A percentile compares a stretch with the other conserved stretches of the same genome.
Conservation (phyloP, 2,888 invertebrate species). For the Caenorhabditis sp. region DNA sequence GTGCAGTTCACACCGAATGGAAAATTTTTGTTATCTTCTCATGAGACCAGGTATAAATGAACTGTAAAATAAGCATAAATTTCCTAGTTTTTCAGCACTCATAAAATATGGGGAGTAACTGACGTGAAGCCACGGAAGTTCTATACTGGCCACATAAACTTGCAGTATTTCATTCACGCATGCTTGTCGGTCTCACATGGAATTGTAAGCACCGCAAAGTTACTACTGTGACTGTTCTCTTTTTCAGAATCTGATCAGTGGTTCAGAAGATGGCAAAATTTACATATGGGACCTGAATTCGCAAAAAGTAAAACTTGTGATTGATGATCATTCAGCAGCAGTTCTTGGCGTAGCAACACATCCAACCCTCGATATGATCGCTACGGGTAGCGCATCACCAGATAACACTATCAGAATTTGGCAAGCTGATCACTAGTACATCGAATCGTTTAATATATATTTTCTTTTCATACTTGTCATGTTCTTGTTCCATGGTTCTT, state of each 20-base stretch:
- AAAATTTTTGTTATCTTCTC: constrained; percentile 98
- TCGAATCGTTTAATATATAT: not conserved
- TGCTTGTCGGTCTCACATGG: constrained; percentile 99
- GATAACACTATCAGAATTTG: constrained; percentile 99
- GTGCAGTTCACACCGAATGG: constrained; percentile 99
- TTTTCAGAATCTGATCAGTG: constrained; percentile 94
- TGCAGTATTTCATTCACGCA: constrained; percentile 99
- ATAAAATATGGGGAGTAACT: constrained; percentile 99
- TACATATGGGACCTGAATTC: constrained; percentile 99
- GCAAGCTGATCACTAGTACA: constrained; percentile 89
- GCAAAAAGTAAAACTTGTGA: constrained; percentile 98
- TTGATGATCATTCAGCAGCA: constrained; percentile 95
- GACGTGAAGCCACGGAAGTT: constrained; percentile 99
- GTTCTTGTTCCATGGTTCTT: not conserved
- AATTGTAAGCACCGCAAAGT: constrained; percentile 87
- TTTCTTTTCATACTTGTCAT: not conserved
- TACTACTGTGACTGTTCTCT: not conserved
- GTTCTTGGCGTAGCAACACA: constrained; percentile 99
- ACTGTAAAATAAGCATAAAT: not conserved
- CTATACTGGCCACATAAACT: constrained; percentile 98
- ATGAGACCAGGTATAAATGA: constrained; percentile 87
- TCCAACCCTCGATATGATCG: constrained; percentile 98
- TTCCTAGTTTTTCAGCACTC: constrained; percentile 86
- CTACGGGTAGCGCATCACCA: constrained; percentile 97
- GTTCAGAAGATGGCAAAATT: constrained; percentile 99